These are phyloP conservation scores for Alethe castanea DNA, from an alignment of 2,113 vertebrate species.

Conservation along the genomic window DNA sequence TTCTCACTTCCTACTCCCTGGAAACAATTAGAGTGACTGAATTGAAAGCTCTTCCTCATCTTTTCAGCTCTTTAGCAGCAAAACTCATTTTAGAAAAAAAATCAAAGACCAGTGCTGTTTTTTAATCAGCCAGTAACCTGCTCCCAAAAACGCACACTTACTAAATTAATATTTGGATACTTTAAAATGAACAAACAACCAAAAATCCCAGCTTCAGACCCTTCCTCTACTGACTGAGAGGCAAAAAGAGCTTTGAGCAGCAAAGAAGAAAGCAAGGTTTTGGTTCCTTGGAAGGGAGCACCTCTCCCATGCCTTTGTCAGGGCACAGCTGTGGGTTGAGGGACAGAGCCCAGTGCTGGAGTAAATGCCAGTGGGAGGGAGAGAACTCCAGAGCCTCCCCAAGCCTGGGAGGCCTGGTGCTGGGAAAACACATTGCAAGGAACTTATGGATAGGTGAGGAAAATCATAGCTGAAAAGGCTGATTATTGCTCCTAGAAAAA, in stretches of 20 bases:
- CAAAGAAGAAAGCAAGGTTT: neutral
- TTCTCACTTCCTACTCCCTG: neutral
- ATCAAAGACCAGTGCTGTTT: neutral
- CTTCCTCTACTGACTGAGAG: neutral
- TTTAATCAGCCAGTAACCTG: neutral
- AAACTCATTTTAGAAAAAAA: neutral
- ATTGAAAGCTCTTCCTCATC: neutral
- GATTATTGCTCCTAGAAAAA: neutral
- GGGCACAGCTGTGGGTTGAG: neutral
- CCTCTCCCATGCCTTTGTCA: neutral
- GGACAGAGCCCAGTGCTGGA: neutral
- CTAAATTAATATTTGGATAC: neutral
- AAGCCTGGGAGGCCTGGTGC: neutral
- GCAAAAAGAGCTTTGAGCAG: neutral
- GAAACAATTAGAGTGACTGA: neutral
- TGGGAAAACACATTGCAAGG: neutral
- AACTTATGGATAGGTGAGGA: neutral
- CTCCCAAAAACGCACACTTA: neutral
- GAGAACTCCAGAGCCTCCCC: neutral
- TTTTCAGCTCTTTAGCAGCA: neutral
- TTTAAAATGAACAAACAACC: neutral
- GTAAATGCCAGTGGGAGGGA: neutral
- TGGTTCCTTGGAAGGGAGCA: neutral
- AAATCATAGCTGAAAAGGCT: neutral
- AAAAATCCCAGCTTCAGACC: neutral